These are phyloP conservation scores for Phalanger gymnotis DNA, from an alignment of 2,797 vertebrate genomes.

Conservation along the genomic window DNA sequence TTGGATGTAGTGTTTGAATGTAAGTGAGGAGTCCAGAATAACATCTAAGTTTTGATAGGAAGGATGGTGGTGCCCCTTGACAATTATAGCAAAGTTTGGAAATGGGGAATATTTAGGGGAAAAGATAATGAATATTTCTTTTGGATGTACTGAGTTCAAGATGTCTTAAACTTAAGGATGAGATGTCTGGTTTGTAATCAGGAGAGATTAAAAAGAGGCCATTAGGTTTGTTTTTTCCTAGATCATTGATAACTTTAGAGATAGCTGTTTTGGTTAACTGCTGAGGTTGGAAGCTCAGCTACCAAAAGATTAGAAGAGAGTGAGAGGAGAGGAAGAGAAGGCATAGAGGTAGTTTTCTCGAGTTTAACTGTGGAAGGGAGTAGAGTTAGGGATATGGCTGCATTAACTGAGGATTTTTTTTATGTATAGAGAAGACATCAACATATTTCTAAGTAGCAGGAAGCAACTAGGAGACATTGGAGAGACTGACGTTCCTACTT, in stretches of 20 bases:
- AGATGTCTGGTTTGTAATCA: not conserved
- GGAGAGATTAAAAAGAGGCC: not conserved
- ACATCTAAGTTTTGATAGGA: not conserved
- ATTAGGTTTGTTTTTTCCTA: not conserved
- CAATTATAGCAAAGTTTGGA: not conserved
- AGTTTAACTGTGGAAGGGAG: not conserved
- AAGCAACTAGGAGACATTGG: not conserved
- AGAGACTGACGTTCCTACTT: not conserved
- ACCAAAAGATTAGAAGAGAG: not conserved
- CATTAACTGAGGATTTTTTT: not conserved
- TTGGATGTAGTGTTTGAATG: not conserved
- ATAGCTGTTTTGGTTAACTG: not conserved
- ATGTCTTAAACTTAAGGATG: not conserved
- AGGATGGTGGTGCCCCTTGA: not conserved
- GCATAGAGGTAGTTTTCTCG: not conserved
- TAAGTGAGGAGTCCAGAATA: not conserved
- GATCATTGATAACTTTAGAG: not conserved
- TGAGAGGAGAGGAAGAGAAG: not conserved
- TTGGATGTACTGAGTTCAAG: not conserved
- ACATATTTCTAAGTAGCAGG: not conserved
- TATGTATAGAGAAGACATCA: not conserved
- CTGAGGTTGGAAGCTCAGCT: not conserved
- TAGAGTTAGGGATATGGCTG: not conserved
- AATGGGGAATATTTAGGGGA: not conserved
- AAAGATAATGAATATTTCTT: not conserved